Evolutionary conservation across 2,888 invertebrate genomes (phyloP).

Genomic region (Ormyrus thymus): DNA sequence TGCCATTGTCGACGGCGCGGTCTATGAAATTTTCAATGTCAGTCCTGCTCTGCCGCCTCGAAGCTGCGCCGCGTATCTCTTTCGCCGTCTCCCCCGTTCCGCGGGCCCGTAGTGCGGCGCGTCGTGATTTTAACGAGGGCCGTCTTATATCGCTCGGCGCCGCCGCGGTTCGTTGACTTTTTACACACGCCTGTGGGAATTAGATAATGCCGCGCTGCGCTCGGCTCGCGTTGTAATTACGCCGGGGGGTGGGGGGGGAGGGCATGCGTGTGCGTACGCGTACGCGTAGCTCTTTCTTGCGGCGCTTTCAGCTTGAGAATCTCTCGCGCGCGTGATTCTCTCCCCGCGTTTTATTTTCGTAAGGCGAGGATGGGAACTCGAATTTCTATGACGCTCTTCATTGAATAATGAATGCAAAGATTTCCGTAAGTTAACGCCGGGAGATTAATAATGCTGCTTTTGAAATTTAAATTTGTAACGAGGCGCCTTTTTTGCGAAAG

Average conservation of each 20-base stretch:
- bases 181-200: constrained; percentile 53
- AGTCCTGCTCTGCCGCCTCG: too few relatives aligned
- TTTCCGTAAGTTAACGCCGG: too few relatives aligned
- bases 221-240: constrained; percentile 26
- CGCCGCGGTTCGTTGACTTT: constrained; percentile 47
- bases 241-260: neutral
- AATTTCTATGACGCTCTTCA: too few relatives aligned
- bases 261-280: neutral
- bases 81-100: too few relatives aligned
- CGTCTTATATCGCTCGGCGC: neutral
- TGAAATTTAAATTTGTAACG: too few relatives aligned
- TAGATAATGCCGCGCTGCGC: constrained; percentile 38
- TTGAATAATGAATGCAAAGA: too few relatives aligned
- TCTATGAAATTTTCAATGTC: too few relatives aligned
- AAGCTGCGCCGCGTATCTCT: too few relatives aligned
- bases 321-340: neutral
- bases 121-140: constrained; percentile 48
- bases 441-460: too few relatives aligned
- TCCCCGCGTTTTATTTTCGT: neutral
- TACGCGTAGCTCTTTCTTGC: neutral
- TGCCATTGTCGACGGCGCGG: too few relatives aligned
- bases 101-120: neutral
- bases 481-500: too few relatives aligned
- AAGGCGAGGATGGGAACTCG: constrained; percentile 2
- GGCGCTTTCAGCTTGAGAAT: neutral